Percentiles rank a stretch among this genome's conserved stretches.
These are phyloP conservation scores for Ennomos erosarius DNA, from an alignment of 2,888 invertebrate species.

Conservation along the genomic window DNA sequence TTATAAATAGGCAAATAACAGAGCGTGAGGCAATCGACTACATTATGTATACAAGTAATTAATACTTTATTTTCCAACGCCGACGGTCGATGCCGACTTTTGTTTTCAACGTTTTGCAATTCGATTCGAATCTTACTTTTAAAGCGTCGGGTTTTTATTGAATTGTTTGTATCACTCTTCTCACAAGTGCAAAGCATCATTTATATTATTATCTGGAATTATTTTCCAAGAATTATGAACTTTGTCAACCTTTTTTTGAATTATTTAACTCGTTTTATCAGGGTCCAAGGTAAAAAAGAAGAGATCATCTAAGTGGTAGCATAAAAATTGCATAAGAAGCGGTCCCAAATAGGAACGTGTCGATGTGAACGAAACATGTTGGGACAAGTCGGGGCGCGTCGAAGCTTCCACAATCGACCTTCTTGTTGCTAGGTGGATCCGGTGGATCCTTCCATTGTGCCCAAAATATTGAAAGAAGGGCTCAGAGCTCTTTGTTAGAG, in stretches of 20 bases:
- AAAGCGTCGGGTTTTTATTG: neutral
- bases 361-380: conserved; percentile 31
- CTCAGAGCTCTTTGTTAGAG: conserved; percentile 41
- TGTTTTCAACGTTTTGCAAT: conserved; percentile 25
- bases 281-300: no score
- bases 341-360: conserved; percentile 42
- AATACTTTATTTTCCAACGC: conserved; percentile 45
- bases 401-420: conserved; percentile 36
- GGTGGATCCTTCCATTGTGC: conserved; percentile 45
- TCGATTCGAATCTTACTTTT: conserved; percentile 19
- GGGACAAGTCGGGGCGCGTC: conserved; percentile 38
- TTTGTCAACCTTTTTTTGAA: no score
- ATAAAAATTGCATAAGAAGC: conserved; percentile 22
- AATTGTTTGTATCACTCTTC: neutral
- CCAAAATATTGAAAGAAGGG: conserved; percentile 49
- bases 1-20: conserved; percentile 38
- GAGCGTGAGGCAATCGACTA: conserved; percentile 49
- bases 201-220: no score
- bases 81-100: conserved; percentile 17
- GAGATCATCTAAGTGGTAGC: no score
- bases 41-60: conserved; percentile 51
- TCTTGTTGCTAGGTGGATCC: conserved; percentile 40
- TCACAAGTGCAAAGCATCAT: no score
- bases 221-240: no score
- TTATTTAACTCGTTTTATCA: no score